A percentile compares a stretch with the other conserved stretches of the same genome.
phyloP scores from a whole-genome alignment of 2,888 invertebrate genomes.

The Junonia oenone region DNA sequence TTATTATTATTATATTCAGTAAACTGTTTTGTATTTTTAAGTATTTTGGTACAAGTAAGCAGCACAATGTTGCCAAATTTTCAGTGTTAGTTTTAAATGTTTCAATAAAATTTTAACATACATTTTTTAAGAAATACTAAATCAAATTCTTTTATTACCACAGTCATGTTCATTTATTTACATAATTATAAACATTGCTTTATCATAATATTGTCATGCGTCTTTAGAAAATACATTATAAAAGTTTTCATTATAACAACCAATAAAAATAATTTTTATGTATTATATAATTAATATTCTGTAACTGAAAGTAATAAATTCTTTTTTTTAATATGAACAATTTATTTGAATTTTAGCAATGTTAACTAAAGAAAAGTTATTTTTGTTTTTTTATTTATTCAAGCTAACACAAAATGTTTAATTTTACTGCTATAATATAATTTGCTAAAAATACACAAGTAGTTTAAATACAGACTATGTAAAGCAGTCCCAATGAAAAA shows the following conservation, averaged over 20 bases:
- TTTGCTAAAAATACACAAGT: neutral
- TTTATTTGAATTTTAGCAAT: conserved; percentile 31
- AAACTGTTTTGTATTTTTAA: conserved; percentile 1
- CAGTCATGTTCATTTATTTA: neutral
- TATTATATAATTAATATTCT: conserved; percentile 16
- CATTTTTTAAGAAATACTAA: neutral
- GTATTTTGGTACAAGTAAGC: neutral
- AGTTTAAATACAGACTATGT: conserved; percentile 1
- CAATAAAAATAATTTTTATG: conserved; percentile 13
- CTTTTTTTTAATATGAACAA: conserved; percentile 18
- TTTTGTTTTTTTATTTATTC: too few species aligned
- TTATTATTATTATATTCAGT: conserved; percentile 9
- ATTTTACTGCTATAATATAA: neutral
- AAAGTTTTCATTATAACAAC: neutral
- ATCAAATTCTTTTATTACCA: neutral
- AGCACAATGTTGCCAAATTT: conserved; percentile 8
- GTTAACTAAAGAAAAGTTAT: conserved; percentile 48
- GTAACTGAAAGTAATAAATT: conserved; percentile 19
- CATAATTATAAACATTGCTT: conserved; percentile 6
- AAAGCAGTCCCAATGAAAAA: conserved; percentile 21
- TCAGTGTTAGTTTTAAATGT: neutral
- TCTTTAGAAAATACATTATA: conserved; percentile 1
- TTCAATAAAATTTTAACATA: neutral
- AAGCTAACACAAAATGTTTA: conserved; percentile 24
- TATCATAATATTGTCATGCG: conserved; percentile 1